A percentile compares a stretch with the other conserved stretches of the same genome.
Conservation (phyloP, 2,797 vertebrate species). For the Cryptoblepharus egeriae region DNA sequence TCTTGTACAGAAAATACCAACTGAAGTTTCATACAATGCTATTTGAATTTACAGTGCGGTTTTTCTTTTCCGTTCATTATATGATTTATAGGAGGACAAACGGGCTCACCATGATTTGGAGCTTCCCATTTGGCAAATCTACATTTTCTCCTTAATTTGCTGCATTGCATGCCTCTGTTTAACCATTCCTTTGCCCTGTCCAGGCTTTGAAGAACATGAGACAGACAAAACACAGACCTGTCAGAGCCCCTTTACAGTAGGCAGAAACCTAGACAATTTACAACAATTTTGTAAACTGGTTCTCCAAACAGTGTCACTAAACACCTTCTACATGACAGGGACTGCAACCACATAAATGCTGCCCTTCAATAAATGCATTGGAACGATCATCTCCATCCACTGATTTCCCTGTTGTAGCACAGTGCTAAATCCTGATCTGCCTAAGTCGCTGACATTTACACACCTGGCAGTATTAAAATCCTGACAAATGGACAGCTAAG, state of each 20-base stretch:
- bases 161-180: neutral
- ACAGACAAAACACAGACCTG: neutral
- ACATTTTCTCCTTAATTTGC: neutral
- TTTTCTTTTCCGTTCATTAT: no score
- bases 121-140: neutral
- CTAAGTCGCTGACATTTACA: no score
- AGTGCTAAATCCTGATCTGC: neutral
- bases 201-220: neutral
- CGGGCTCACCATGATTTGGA: neutral
- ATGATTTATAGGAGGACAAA: neutral
- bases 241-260: neutral
- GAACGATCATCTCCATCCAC: neutral
- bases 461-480: neutral
- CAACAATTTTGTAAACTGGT: neutral
- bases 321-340: neutral
- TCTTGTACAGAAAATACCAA: no score
- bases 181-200: neutral
- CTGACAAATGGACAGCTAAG: neutral
- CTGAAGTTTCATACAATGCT: neutral
- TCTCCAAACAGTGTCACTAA: neutral
- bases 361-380: neutral
- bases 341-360: neutral
- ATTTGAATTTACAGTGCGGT: neutral
- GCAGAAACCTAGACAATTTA: neutral
- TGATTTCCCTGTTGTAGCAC: neutral